These are phyloP conservation scores for Argya squamiceps DNA, from an alignment of 2,797 vertebrate genomes.

Conservation along the genomic window DNA sequence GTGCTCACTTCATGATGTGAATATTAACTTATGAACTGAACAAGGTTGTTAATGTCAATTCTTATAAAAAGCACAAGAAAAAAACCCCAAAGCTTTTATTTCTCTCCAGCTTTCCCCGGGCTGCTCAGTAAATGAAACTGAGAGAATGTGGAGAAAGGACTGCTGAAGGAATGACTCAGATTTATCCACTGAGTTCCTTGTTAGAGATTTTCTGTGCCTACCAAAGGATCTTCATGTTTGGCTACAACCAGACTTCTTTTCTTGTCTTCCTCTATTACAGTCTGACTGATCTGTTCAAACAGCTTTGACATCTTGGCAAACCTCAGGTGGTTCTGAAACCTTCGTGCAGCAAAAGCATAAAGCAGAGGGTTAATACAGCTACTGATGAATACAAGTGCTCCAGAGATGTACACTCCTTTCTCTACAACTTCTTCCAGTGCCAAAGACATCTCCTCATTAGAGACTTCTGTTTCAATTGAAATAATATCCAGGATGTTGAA, in stretches of 20 bases:
- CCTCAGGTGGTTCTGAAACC: conserved; percentile 79
- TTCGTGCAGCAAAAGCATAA: conserved; percentile 86
- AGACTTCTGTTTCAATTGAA: conserved; percentile 43
- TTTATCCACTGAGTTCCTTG: neutral
- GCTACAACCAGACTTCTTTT: neutral
- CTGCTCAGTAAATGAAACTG: neutral
- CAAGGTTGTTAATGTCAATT: neutral
- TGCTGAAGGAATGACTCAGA: neutral
- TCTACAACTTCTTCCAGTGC: conserved; percentile 57
- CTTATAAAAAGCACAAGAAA: neutral
- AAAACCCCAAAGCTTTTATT: neutral
- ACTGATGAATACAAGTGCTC: conserved; percentile 85
- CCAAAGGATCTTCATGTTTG: neutral
- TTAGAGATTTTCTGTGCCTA: conserved; percentile 28
- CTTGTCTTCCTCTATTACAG: conserved; percentile 42
- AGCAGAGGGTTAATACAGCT: conserved; percentile 87
- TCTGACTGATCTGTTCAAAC: conserved; percentile 84
- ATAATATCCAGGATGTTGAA: conserved; percentile 81
- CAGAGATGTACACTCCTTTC: conserved; percentile 73
- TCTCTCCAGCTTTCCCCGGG: neutral
- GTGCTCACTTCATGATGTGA: neutral
- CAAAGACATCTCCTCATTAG: neutral
- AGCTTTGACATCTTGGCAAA: conserved; percentile 83
- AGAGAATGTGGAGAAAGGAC: neutral
- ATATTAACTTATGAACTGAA: neutral